These are phyloP conservation scores for Physella acuta DNA, from an alignment of 1,140 invertebrate genomes.

Conservation along the genomic window DNA sequence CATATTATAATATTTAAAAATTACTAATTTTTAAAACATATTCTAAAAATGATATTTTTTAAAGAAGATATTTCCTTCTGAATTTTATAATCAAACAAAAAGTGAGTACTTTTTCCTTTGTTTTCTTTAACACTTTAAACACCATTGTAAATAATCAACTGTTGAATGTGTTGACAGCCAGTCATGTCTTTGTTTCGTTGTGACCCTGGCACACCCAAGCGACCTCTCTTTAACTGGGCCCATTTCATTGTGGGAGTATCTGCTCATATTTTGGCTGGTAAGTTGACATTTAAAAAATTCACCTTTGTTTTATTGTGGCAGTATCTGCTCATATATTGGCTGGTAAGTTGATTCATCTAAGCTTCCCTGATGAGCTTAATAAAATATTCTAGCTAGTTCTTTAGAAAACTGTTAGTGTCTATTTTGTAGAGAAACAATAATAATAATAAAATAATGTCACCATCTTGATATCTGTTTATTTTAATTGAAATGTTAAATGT, in stretches of 20 bases:
- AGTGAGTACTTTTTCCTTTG: background rate
- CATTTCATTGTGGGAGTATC: slow-evolving; percentile 89
- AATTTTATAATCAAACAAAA: background rate
- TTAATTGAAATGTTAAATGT: too few species aligned
- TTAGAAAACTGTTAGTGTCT: too few species aligned
- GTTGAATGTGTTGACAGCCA: slow-evolving; percentile 66
- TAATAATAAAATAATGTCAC: too few species aligned
- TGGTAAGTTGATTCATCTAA: too few species aligned
- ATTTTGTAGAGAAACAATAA: too few species aligned
- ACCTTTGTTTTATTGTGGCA: too few species aligned
- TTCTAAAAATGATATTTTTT: background rate
- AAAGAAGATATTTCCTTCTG: background rate
- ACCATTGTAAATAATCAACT: background rate
- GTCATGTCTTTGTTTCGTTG: slow-evolving; percentile 85
- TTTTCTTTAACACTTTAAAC: background rate
- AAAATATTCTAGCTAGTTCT: too few species aligned
- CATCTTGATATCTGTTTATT: too few species aligned
- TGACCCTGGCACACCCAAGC: slow-evolving; percentile 75
- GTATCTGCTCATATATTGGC: slow-evolving; percentile 84
- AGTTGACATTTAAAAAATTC: background rate
- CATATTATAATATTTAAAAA: background rate
- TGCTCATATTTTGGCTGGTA: slow-evolving; percentile 82
- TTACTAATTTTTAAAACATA: background rate
- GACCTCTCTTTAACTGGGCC: slow-evolving; percentile 88
- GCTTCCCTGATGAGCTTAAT: too few species aligned